Conservation (phyloP, 92 coral and sea anemone species). For the Anthopleura xanthogrammica region DNA sequence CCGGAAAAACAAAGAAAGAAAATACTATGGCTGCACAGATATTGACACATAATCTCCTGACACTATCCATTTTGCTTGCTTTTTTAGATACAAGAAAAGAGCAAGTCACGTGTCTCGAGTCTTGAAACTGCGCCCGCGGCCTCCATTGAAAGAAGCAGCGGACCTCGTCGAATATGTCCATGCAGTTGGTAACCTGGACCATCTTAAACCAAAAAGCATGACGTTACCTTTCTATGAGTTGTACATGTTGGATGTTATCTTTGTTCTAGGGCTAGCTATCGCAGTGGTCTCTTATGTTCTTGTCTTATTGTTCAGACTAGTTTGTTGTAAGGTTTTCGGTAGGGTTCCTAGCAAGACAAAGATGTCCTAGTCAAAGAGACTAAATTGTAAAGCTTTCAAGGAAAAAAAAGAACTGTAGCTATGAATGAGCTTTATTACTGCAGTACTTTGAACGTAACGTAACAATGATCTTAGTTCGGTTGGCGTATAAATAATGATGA, state of each 20-base stretch:
- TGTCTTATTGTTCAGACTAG: not conserved
- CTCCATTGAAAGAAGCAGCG: constrained; percentile 52
- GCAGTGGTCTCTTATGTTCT: not conserved
- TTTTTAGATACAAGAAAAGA: constrained; percentile 37
- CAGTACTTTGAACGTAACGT: too few relatives aligned
- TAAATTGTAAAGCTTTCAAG: too few relatives aligned
- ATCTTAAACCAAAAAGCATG: constrained; percentile 42
- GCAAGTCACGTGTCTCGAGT: constrained; percentile 28
- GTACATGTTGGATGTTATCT: constrained; percentile 38
- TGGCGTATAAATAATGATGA: too few relatives aligned
- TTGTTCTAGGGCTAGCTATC: constrained; percentile 19
- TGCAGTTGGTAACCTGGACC: constrained; percentile 44
- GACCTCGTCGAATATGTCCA: constrained; percentile 49
- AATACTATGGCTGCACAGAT: too few relatives aligned
- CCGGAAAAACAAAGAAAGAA: too few relatives aligned
- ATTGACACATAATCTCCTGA: not conserved
- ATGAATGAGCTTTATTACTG: too few relatives aligned
- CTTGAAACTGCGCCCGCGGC: constrained; percentile 37
- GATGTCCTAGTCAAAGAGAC: too few relatives aligned
- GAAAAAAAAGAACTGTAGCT: too few relatives aligned
- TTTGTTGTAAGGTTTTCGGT: too few relatives aligned
- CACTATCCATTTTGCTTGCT: not conserved
- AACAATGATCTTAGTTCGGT: too few relatives aligned
- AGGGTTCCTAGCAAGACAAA: too few relatives aligned
- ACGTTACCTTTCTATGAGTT: constrained; percentile 47